These are phyloP conservation scores for Takifugu flavidus DNA, from an alignment of 2,113 vertebrate species.

Conservation along the genomic window DNA sequence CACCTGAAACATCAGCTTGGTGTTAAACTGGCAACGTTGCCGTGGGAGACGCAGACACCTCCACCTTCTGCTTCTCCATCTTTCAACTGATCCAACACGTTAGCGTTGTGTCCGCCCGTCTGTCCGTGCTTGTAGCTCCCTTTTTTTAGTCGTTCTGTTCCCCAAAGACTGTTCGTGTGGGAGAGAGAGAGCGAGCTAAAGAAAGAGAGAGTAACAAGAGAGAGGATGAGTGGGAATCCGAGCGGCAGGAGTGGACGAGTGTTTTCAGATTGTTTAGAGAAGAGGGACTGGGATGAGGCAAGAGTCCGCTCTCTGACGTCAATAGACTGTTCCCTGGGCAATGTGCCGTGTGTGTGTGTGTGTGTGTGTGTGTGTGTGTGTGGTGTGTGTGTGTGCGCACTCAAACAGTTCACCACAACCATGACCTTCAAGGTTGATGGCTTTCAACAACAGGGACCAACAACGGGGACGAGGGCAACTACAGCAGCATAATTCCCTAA, in stretches of 20 bases:
- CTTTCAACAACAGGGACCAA: slow-evolving; percentile 50
- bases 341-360: slow-evolving; percentile 57
- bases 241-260: slow-evolving; percentile 28
- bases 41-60: neutral
- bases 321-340: slow-evolving; percentile 79
- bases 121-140: slow-evolving; percentile 4
- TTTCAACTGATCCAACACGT: slow-evolving; percentile 36
- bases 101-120: slow-evolving; percentile 22
- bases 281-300: slow-evolving; percentile 77
- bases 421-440: slow-evolving; percentile 61
- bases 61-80: neutral
- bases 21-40: neutral
- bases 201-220: slow-evolving; percentile 21
- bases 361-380: slow-evolving; percentile 17
- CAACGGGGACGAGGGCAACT: slow-evolving; percentile 59
- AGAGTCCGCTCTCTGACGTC: slow-evolving; percentile 78
- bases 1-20: slow-evolving; percentile 8
- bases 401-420: slow-evolving; percentile 49
- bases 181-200: slow-evolving; percentile 1
- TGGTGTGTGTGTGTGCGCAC: slow-evolving; percentile 26
- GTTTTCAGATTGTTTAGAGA: slow-evolving; percentile 80
- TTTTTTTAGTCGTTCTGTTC: neutral
- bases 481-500: slow-evolving; percentile 52
- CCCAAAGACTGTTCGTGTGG: slow-evolving; percentile 45
- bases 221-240: slow-evolving; percentile 29